Evolutionary conservation across 2,797 vertebrate genomes (phyloP).

Genomic region (Chelonia mydas): DNA sequence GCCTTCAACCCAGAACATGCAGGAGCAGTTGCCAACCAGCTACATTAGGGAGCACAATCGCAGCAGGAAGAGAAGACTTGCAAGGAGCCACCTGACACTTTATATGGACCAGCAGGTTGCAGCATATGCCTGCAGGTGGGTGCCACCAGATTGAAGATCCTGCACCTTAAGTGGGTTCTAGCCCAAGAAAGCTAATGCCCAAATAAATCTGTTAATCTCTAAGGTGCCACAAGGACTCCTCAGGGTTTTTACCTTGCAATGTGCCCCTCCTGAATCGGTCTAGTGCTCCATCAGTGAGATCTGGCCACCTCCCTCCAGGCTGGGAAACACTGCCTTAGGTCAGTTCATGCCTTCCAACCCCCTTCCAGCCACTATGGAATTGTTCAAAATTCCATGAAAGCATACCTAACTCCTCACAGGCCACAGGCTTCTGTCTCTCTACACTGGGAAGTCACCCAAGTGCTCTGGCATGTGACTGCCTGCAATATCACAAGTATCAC

Average conservation of each 20-base stretch:
- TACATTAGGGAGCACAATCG: constrained; percentile 55
- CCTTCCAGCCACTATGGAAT: background rate
- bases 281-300: background rate
- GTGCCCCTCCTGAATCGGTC: background rate
- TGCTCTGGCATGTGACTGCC: constrained; percentile 14
- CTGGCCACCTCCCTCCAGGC: background rate
- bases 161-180: background rate
- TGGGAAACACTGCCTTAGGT: constrained; percentile 5
- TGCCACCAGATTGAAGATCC: constrained; percentile 29
- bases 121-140: constrained; percentile 43
- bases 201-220: too few relatives aligned
- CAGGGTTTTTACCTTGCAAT: background rate
- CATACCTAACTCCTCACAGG: background rate
- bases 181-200: too few relatives aligned
- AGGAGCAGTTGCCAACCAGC: constrained; percentile 19
- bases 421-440: constrained; percentile 40
- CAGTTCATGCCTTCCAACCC: background rate
- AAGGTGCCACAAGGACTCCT: too few relatives aligned
- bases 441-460: constrained; percentile 35
- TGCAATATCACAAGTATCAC: background rate
- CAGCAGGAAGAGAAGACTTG: constrained; percentile 23
- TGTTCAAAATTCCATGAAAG: background rate
- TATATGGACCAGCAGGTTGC: constrained; percentile 45
- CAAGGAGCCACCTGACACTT: constrained; percentile 53
- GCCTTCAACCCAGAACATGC: background rate